Percentiles rank a stretch among this genome's conserved stretches.
These are phyloP conservation scores for Nyctibius grandis DNA, from an alignment of 2,797 vertebrate species.

Conservation along the genomic window DNA sequence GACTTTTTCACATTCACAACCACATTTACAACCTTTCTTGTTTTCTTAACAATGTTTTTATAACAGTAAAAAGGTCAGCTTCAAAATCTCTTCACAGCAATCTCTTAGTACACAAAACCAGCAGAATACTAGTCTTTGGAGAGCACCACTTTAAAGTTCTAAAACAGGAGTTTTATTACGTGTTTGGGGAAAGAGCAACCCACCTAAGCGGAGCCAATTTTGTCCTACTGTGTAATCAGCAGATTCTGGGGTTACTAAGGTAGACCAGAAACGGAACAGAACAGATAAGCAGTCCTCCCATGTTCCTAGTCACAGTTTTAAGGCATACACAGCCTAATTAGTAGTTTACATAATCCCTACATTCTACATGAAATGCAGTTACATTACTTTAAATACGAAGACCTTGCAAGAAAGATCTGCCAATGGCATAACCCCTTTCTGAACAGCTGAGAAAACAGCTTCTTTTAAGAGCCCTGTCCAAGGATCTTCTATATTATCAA, in stretches of 20 bases:
- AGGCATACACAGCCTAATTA: background rate
- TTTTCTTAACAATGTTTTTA: background rate
- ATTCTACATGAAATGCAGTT: background rate
- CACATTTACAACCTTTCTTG: background rate
- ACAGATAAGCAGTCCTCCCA: background rate
- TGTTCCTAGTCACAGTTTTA: background rate
- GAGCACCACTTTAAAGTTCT: background rate
- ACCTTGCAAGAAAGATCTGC: background rate
- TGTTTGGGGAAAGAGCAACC: background rate
- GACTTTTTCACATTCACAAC: background rate
- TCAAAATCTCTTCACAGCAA: background rate
- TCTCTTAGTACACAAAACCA: background rate
- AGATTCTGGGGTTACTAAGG: background rate
- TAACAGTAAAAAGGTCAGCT: background rate
- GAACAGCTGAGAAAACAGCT: background rate
- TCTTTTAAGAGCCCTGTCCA: background rate
- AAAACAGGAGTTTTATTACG: rapidly evolving
- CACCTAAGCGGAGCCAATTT: background rate
- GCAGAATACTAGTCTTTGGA: background rate
- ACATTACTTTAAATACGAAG: background rate
- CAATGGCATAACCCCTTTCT: background rate
- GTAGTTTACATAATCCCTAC: background rate
- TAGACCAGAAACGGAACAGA: background rate
- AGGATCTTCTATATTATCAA: background rate
- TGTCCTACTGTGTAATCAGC: background rate